Percentiles rank a stretch among this genome's conserved stretches.
phyloP scores from a whole-genome alignment of 2,113 vertebrate genomes.

The Neotragus pygmaeus region DNA sequence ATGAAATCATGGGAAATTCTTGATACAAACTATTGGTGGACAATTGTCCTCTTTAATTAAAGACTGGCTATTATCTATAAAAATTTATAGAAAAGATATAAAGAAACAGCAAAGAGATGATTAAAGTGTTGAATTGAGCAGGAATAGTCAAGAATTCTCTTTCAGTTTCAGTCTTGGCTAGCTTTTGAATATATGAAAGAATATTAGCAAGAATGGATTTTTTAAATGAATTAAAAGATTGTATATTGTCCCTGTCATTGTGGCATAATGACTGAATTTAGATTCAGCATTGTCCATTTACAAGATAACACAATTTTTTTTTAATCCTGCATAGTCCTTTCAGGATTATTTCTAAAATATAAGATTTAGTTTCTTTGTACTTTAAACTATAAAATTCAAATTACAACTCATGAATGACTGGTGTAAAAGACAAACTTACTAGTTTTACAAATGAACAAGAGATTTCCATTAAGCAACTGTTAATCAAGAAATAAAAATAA shows the following conservation, averaged over 20 bases:
- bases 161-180: neutral
- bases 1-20: neutral
- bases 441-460: neutral
- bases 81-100: neutral
- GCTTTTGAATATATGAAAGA: constrained; percentile 21
- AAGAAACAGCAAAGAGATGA: neutral
- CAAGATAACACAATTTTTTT: neutral
- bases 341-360: neutral
- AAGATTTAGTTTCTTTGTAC: neutral
- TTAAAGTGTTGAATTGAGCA: neutral
- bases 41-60: neutral
- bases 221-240: neutral
- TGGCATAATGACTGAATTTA: neutral
- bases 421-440: neutral
- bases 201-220: neutral
- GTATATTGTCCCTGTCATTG: neutral
- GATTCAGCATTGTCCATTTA: neutral
- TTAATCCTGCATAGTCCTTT: neutral
- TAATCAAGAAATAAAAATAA: neutral
- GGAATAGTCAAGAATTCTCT: neutral
- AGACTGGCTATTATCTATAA: neutral
- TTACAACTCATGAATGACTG: neutral
- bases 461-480: neutral
- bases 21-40: neutral
- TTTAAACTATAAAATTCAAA: neutral